Percentiles rank a stretch among this genome's conserved stretches.
Conservation (phyloP, 2,113 vertebrate genomes). For the Zosterops lateralis region DNA sequence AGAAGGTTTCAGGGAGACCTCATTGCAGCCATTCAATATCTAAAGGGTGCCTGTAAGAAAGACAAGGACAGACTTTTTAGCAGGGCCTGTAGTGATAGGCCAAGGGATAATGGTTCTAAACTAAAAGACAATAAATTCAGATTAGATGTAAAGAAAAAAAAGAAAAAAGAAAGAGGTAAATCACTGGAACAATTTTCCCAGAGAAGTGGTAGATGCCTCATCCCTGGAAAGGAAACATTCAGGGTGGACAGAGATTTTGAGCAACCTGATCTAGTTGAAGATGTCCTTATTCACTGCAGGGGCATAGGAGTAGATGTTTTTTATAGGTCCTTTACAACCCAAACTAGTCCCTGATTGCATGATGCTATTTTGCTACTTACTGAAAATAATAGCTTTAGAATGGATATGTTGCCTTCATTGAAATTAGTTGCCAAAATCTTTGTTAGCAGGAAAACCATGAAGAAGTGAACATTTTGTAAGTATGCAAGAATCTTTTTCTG, state of each 20-base stretch:
- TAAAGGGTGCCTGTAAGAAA: neutral
- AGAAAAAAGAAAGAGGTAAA: neutral
- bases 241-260: neutral
- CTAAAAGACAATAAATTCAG: neutral
- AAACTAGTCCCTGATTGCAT: neutral
- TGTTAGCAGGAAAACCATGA: neutral
- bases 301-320: neutral
- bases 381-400: neutral
- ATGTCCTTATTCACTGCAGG: neutral
- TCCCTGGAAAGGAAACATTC: neutral
- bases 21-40: neutral
- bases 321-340: neutral
- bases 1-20: neutral
- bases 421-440: neutral
- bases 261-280: neutral
- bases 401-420: neutral
- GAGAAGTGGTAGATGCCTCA: neutral
- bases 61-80: neutral
- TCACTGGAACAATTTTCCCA: neutral
- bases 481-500: neutral
- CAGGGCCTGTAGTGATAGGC: neutral
- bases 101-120: neutral
- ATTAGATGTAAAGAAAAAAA: neutral
- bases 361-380: neutral
- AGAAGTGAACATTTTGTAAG: rapidly evolving